Evolutionary conservation across 2,888 invertebrate genomes (phyloP), one percentile per base, ranked within the genome.

Genomic region (Pollenia griseotomentosa): DNA sequence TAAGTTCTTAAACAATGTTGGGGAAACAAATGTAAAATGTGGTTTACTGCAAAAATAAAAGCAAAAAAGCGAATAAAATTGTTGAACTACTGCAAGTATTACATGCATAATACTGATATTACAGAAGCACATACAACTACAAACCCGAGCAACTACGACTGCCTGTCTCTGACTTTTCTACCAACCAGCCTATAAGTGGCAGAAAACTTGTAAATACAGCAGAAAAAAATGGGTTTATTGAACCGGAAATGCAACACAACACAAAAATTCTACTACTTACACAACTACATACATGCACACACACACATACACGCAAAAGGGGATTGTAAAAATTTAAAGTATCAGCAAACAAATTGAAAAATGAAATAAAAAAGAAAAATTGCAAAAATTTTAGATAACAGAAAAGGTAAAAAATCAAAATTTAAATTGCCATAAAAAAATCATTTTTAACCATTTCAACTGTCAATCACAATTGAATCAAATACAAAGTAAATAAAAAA

Each of bases 171-270:
- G 42, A 55, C 75, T 33, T 33, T 33, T 6, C 33, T 68, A 59
- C 75, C 71, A 70, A 19, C 53, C 61, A 73, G 61, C 79, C 79
- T 79, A 53, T 66, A 59, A 81, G 75, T 75, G 55, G 81, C 66
- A 81, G 74, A 75, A 66, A 79, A 82, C 68, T 80, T 79, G 70
- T 85, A 75, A 53, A 42, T 59, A 53, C 70, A 65, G 70, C 78
- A 68, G 40, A 63, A 51, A 57, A 79, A 74, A 82, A 83, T 86
- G 86, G 87, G 89, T 89, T 89, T 88, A 88, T 89, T 89, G 88
- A 89, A 89, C 88, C 89, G 83, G 87, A 88, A 88, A 88, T 88
- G 82, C 75, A 79, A 83, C 85, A 79, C 79, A 84, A 79, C 61
- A 83, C 59, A 83, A 68, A 75, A 80, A 80, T 46, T 40, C 53